Percentiles rank a stretch among this genome's conserved stretches.
These are phyloP conservation scores for Lipotes vexillifer DNA, from an alignment of 2,113 vertebrate species.

Conservation along the genomic window DNA sequence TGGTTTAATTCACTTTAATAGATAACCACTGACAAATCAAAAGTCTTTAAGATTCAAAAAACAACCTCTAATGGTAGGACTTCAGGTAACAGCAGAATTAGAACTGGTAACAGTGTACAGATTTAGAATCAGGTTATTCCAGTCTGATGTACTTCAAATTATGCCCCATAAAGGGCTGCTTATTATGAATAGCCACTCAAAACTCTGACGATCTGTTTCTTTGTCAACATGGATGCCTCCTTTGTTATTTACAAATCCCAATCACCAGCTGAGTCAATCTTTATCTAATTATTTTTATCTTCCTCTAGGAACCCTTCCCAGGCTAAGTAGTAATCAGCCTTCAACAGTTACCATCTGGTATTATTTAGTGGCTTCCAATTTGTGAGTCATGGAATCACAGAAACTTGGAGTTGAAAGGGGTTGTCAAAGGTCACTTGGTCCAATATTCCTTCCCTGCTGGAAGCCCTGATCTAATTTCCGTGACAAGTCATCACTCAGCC, in stretches of 20 bases:
- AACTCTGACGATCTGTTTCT: neutral
- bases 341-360: neutral
- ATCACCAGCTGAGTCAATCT: neutral
- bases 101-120: neutral
- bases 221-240: neutral
- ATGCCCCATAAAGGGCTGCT: neutral
- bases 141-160: neutral
- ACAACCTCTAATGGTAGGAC: neutral
- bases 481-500: neutral
- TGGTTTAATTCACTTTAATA: neutral
- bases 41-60: neutral
- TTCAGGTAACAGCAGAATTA: neutral
- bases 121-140: neutral
- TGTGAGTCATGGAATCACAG: neutral
- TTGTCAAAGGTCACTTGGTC: neutral
- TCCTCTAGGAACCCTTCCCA: neutral
- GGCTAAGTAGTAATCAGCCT: neutral
- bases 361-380: constrained; percentile 8
- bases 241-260: neutral
- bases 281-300: constrained; percentile 37
- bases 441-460: neutral
- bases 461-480: neutral
- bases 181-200: neutral
- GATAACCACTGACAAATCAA: neutral
- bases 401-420: neutral